Evolutionary conservation across 2,888 invertebrate genomes (phyloP).

Genomic region (Ethmia dodecea): DNA sequence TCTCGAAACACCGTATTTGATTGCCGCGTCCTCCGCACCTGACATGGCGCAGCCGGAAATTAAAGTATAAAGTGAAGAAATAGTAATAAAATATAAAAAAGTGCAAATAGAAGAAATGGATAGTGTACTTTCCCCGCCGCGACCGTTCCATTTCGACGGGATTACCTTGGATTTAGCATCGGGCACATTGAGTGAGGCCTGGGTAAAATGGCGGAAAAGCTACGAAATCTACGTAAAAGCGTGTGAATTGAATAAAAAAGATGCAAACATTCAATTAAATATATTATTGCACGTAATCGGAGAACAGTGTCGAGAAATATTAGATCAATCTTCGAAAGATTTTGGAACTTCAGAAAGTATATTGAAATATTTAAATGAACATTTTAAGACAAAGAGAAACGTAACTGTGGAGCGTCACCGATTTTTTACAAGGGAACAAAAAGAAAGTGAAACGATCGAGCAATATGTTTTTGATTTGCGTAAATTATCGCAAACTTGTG

Average conservation of each 20-base stretch:
- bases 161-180: constrained; percentile 6
- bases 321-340: constrained; percentile 12
- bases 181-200: constrained; percentile 6
- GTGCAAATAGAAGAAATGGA: no score
- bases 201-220: constrained; percentile 6
- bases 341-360: constrained; percentile 6
- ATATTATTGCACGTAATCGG: constrained; percentile 18
- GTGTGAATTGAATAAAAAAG: constrained; percentile 14
- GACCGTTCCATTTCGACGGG: constrained; percentile 6
- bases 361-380: constrained; percentile 15
- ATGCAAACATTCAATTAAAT: constrained; percentile 11
- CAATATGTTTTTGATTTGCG: constrained; percentile 20
- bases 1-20: no score
- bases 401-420: constrained; percentile 18
- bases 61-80: no score
- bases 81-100: no score
- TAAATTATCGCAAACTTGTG: constrained; percentile 19
- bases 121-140: constrained; percentile 4
- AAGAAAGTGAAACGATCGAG: constrained; percentile 16
- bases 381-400: constrained; percentile 19
- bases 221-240: constrained; percentile 15
- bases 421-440: constrained; percentile 19
- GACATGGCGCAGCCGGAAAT: no score
- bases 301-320: constrained; percentile 16
- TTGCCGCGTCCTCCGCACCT: no score